phyloP scores from a whole-genome alignment of 2,888 invertebrate genomes.

The Ctena decussata region DNA sequence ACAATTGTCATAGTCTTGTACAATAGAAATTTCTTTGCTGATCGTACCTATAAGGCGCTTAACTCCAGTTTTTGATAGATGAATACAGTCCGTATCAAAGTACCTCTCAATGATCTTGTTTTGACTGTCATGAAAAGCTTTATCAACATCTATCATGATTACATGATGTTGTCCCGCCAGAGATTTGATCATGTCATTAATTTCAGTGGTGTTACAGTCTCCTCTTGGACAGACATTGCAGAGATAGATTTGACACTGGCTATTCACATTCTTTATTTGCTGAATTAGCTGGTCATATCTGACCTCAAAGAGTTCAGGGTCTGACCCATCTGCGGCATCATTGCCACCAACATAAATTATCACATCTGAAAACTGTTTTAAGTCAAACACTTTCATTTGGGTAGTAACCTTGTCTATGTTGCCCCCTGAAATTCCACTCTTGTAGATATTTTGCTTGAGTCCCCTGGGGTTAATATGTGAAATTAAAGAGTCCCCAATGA shows the following conservation, averaged over 20 bases:
- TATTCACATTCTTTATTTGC: background rate
- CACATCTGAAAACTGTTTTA: background rate
- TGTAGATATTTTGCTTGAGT: background rate
- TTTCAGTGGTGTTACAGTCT: background rate
- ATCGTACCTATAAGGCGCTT: background rate
- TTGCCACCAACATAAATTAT: constrained; percentile 7
- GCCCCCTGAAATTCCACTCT: background rate
- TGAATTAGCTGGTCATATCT: no score
- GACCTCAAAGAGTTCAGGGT: background rate
- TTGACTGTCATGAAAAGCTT: background rate
- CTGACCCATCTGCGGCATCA: background rate
- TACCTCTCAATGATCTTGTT: background rate
- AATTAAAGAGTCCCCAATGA: background rate
- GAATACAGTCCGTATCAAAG: background rate
- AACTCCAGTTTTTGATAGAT: background rate
- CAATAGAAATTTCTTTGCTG: background rate
- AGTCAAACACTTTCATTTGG: background rate
- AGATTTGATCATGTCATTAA: background rate
- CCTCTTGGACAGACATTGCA: background rate
- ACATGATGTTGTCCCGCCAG: background rate
- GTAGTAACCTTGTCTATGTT: background rate
- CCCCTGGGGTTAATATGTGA: background rate
- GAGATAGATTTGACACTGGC: background rate
- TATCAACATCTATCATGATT: background rate
- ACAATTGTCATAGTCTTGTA: background rate